Base-by-base conservation (phyloP, 2,888 invertebrate species). In the Rambutsinella grinnellia region DNA sequence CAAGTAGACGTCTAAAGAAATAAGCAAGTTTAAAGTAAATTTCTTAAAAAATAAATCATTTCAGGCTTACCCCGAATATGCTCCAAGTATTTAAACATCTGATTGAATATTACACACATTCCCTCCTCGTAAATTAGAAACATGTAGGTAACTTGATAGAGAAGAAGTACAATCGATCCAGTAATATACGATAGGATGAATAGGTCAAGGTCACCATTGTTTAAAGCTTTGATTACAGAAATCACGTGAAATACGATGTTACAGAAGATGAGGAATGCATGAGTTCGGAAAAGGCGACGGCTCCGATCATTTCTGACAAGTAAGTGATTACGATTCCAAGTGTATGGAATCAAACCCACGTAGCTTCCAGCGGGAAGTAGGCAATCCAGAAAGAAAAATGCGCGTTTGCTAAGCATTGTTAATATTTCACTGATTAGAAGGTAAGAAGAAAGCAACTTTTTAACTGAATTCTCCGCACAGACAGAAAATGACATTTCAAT, bases 381-480 rank as follows among this genome's bases (percentile, higher is more conserved):
- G n/a, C 36, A 1, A 3, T 19, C 15, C 17, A 56, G 1, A 19
- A 44, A 3, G 2, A n/a, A 15, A 15, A 36, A 57, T 47, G 57
- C 1, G 10, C 66, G 21, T 8, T 67, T 28, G 44, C 56, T 67
- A 0, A 67, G 17, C 66, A 67, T 67, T n/a, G n/a, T n/a, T n/a
- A n/a, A n/a, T n/a, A n/a, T n/a, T n/a, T n/a, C n/a, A n/a, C n/a
- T n/a, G n/a, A n/a, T n/a, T n/a, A n/a, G n/a, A n/a, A n/a, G n/a
- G n/a, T n/a, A n/a, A n/a, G n/a, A n/a, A n/a, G n/a, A n/a, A n/a
- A n/a, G n/a, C n/a, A n/a, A n/a, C n/a, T n/a, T n/a, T 57, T 36
- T 44, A 17, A 17, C 19, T 10, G 13, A 44, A n/a, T n/a, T n/a
- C n/a, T n/a, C n/a, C n/a, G n/a, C n/a, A n/a, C n/a, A n/a, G n/a